These are phyloP conservation scores for Spodoptera exigua DNA, from an alignment of 2,888 invertebrate species.

Conservation along the genomic window DNA sequence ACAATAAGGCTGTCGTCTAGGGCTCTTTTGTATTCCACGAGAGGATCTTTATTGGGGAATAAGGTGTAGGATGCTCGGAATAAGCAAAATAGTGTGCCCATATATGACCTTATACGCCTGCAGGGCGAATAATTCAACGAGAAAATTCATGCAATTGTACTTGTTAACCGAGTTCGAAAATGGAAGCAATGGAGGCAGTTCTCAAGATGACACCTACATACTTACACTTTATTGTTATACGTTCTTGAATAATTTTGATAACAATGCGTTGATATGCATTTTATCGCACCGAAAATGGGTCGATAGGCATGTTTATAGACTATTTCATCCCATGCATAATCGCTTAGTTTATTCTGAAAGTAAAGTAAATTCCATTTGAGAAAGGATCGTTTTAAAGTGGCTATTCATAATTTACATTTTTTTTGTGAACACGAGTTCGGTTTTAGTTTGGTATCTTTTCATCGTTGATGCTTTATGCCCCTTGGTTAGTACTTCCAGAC, in stretches of 20 bases:
- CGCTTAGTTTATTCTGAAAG: slow-evolving; percentile 1
- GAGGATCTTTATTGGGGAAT: slow-evolving; percentile 67
- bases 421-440: not conserved
- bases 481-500: slow-evolving; percentile 3
- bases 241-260: slow-evolving; percentile 21
- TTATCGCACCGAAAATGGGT: slow-evolving; percentile 13
- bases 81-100: slow-evolving; percentile 62
- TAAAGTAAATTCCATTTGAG: not conserved
- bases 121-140: slow-evolving; percentile 63
- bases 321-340: not conserved
- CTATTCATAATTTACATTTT: not conserved
- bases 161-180: slow-evolving; percentile 56
- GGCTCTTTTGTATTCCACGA: slow-evolving; percentile 79
- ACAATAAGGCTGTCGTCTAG: slow-evolving; percentile 74
- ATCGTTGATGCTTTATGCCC: not conserved
- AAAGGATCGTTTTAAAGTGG: not conserved
- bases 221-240: slow-evolving; percentile 41
- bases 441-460: slow-evolving; percentile 1
- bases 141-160: slow-evolving; percentile 59
- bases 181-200: slow-evolving; percentile 34
- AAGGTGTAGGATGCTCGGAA: slow-evolving; percentile 63
- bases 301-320: slow-evolving; percentile 14
- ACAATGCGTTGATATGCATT: slow-evolving; percentile 27
- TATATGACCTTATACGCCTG: slow-evolving; percentile 60
- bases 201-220: slow-evolving; percentile 46